A percentile compares a stretch with the other conserved stretches of the same genome.
Evolutionary conservation across 2,113 vertebrate species (phyloP).

Genomic region (Oryzias javanicus): DNA sequence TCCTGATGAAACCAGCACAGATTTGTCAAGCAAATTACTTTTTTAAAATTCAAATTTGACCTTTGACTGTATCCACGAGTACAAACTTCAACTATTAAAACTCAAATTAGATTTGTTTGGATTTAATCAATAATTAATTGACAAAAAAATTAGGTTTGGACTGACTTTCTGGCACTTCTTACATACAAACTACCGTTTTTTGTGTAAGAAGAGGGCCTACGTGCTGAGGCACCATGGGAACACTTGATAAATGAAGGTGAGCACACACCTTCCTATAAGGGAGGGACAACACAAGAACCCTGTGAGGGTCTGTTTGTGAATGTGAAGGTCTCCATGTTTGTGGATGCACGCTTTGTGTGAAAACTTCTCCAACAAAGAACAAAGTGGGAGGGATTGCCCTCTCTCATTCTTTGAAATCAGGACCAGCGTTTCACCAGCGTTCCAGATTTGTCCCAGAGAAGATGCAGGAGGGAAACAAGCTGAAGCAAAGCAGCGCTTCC

Average conservation of each 20-base stretch:
- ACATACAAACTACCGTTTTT: conserved; percentile 50
- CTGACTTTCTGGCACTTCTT: conserved; percentile 32
- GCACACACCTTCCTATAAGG: conserved; percentile 26
- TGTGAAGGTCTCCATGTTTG: not conserved
- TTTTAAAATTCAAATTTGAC: no score
- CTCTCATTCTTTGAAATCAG: conserved; percentile 72
- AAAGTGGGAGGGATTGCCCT: conserved; percentile 37
- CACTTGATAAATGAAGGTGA: conserved; percentile 52
- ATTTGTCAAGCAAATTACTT: no score
- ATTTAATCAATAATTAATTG: no score
- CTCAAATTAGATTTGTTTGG: no score
- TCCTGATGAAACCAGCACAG: no score
- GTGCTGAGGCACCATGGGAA: conserved; percentile 65
- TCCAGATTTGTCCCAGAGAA: conserved; percentile 68
- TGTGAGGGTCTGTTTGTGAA: conserved; percentile 27
- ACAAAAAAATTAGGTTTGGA: not conserved
- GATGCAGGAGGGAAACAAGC: conserved; percentile 35
- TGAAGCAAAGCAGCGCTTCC: conserved; percentile 79
- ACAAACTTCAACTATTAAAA: no score
- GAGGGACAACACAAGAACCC: conserved; percentile 35
- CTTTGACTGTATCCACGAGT: no score
- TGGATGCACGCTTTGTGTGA: conserved; percentile 2
- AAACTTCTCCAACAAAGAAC: conserved; percentile 14
- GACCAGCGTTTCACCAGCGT: conserved; percentile 39
- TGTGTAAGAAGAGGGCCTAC: conserved; percentile 51